Conservation (phyloP, 1,140 invertebrate species). For the Drosophila ficusphila region DNA sequence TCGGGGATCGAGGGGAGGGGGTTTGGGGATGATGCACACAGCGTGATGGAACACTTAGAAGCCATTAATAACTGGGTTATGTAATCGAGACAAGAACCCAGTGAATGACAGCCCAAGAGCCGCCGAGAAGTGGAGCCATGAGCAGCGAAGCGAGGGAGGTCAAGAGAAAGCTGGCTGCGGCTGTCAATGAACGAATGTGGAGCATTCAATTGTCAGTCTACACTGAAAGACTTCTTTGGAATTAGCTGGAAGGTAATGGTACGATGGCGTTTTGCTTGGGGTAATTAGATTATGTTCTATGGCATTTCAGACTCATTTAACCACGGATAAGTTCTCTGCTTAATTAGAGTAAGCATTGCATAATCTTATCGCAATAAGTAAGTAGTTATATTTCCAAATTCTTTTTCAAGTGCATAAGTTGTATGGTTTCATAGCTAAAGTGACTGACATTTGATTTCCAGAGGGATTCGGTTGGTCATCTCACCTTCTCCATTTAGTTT, state of each 20-base stretch:
- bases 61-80: constrained; percentile 80
- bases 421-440: constrained; percentile 4
- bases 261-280: neutral
- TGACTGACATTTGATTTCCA: constrained; percentile 17
- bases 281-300: neutral
- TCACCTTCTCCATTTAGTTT: neutral
- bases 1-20: neutral
- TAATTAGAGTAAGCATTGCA: too few species aligned
- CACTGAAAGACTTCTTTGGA: constrained; percentile 6
- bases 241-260: neutral
- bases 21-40: constrained; percentile 18
- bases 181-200: constrained; percentile 48
- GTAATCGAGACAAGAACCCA: constrained; percentile 63
- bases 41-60: constrained; percentile 54
- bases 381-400: neutral
- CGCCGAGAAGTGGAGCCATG: neutral
- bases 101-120: constrained; percentile 5
- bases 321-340: too few species aligned
- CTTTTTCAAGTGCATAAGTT: constrained; percentile 8
- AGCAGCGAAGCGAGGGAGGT: constrained; percentile 8
- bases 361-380: too few species aligned
- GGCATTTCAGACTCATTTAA: too few species aligned
- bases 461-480: constrained; percentile 2
- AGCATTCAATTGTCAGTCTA: constrained; percentile 42
- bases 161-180: constrained; percentile 33